phyloP scores from a whole-genome alignment of 2,797 vertebrate genomes.

The Otus scops region DNA sequence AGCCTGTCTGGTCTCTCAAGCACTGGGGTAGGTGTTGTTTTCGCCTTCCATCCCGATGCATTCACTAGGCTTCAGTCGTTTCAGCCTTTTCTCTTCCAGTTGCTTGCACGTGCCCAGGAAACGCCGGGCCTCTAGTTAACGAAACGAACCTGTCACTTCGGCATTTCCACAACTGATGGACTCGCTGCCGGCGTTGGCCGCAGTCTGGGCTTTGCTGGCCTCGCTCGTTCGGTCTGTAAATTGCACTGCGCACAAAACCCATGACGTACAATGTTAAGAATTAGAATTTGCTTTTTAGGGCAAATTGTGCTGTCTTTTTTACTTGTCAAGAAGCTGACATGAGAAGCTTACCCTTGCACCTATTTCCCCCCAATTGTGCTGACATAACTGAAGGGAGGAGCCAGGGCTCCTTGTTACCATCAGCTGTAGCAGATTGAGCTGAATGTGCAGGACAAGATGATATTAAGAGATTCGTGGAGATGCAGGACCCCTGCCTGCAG shows the following conservation, averaged over 20 bases:
- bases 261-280: not conserved
- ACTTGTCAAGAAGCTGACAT: not conserved
- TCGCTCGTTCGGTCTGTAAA: not conserved
- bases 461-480: not conserved
- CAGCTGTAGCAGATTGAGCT: not conserved
- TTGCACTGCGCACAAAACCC: not conserved
- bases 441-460: not conserved
- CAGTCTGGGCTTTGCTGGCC: not conserved
- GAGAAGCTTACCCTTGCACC: not conserved
- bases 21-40: not conserved
- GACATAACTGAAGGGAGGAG: not conserved
- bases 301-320: not conserved
- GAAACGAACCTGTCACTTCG: not conserved
- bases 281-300: not conserved
- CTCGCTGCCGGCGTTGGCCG: not conserved
- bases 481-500: not conserved
- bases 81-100: not conserved
- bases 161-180: slow-evolving; percentile 4
- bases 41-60: accelerated
- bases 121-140: accelerated
- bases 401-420: not conserved
- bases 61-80: not conserved
- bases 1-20: not conserved
- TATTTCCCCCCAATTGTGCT: not conserved
- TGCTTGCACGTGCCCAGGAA: not conserved